Evolutionary conservation across 2,797 vertebrate species (phyloP).

Genomic region (Poeciliopsis paucimaculata): DNA sequence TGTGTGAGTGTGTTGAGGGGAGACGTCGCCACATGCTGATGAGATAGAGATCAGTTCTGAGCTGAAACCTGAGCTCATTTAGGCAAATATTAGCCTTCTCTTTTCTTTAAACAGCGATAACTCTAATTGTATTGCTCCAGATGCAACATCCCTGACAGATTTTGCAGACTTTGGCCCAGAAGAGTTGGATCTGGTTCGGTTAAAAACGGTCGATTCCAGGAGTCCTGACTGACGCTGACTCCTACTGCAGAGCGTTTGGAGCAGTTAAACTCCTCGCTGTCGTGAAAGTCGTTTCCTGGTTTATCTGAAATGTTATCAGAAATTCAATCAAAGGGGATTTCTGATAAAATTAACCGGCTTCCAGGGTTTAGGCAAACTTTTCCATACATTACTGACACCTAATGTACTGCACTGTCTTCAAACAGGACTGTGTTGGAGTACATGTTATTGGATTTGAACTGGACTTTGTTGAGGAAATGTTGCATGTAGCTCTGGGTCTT

Average conservation of each 20-base stretch:
- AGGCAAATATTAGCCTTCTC: background rate
- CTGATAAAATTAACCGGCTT: background rate
- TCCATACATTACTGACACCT: background rate
- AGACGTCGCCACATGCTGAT: constrained; percentile 72
- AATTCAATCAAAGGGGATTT: background rate
- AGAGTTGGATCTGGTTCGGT: background rate
- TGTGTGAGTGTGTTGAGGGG: constrained; percentile 55
- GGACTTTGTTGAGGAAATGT: background rate
- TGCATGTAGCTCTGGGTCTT: background rate
- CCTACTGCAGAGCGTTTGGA: background rate
- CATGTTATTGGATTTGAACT: background rate
- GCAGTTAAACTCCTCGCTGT: background rate
- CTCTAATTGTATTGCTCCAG: background rate
- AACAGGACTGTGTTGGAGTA: background rate
- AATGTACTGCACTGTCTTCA: background rate
- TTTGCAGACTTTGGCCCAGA: background rate
- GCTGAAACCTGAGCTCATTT: background rate
- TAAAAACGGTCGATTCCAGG: background rate
- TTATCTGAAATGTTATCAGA: background rate
- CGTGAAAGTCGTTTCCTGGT: background rate
- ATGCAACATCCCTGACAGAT: background rate
- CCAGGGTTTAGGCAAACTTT: background rate
- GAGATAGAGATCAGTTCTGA: constrained; percentile 56
- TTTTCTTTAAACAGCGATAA: too few relatives aligned
- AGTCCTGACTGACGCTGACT: background rate